Evolutionary conservation across 2,797 vertebrate species (phyloP).

Genomic region (Amphiprion clarkii): DNA sequence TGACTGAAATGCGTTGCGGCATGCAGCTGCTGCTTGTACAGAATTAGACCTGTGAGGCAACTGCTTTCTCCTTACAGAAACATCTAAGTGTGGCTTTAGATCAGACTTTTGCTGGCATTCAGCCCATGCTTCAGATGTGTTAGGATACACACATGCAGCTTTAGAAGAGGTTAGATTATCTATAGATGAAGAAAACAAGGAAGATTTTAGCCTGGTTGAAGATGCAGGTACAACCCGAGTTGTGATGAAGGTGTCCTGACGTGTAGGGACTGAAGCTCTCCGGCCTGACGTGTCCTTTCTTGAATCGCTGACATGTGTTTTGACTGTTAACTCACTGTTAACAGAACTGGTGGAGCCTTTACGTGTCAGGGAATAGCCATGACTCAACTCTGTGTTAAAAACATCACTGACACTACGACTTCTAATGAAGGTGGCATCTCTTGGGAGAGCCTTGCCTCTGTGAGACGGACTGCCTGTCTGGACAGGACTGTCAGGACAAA

Average conservation of each 20-base stretch:
- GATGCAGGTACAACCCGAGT: conserved; percentile 54
- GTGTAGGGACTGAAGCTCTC: conserved; percentile 68
- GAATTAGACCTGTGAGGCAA: conserved; percentile 60
- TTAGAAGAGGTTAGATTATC: conserved; percentile 72
- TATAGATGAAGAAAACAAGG: conserved; percentile 53
- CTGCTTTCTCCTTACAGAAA: conserved; percentile 75
- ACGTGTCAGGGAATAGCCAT: conserved; percentile 12
- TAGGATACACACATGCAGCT: conserved; percentile 51
- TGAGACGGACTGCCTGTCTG: conserved; percentile 35
- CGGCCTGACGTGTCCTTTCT: conserved; percentile 45
- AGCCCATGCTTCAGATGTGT: conserved; percentile 59
- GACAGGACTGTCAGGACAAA: conserved; percentile 46
- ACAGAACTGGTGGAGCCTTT: conserved; percentile 62
- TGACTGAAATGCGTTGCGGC: conserved; percentile 39
- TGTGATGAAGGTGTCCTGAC: conserved; percentile 83
- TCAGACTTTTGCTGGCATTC: conserved; percentile 53
- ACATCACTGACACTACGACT: conserved; percentile 77
- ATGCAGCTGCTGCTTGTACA: conserved; percentile 50
- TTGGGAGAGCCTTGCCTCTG: conserved; percentile 58
- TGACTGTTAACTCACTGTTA: conserved; percentile 49
- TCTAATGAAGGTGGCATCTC: conserved; percentile 84
- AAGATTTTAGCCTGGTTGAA: conserved; percentile 49
- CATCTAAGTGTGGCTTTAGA: conserved; percentile 54
- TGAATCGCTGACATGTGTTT: conserved; percentile 33
- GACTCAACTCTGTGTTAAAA: conserved; percentile 41